Percentiles rank a stretch among this genome's conserved stretches.
These are phyloP conservation scores for Drosophila pullipes DNA, from an alignment of 2,888 invertebrate genomes.

Conservation along the genomic window DNA sequence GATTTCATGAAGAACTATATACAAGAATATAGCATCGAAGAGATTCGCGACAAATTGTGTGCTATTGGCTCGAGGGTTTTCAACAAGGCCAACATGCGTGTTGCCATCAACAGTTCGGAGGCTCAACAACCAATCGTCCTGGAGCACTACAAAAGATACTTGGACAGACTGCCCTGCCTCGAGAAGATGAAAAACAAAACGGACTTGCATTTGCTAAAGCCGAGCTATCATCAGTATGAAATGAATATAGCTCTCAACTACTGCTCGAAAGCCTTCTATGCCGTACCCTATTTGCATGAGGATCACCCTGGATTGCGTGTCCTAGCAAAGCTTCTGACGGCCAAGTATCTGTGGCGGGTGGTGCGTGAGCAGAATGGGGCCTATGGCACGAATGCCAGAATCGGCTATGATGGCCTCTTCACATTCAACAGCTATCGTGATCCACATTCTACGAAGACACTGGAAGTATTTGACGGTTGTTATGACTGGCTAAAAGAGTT, in stretches of 20 bases:
- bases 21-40: conserved; percentile 88
- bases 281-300: conserved; percentile 91
- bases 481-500: conserved; percentile 90
- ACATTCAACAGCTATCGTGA: conserved; percentile 96
- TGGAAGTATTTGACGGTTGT: conserved; percentile 92
- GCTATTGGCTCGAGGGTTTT: conserved; percentile 89
- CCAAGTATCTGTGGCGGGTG: conserved; percentile 93
- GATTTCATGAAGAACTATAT: conserved; percentile 91
- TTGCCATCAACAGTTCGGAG: conserved; percentile 88
- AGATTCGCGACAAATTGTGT: conserved; percentile 88
- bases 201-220: conserved; percentile 86
- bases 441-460: conserved; percentile 92
- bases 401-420: conserved; percentile 91
- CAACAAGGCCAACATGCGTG: conserved; percentile 89
- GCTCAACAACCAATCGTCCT: conserved; percentile 82
- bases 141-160: conserved; percentile 83
- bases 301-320: conserved; percentile 92
- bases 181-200: conserved; percentile 48
- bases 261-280: conserved; percentile 91
- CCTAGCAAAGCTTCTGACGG: conserved; percentile 90
- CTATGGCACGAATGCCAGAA: conserved; percentile 94
- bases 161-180: conserved; percentile 72
- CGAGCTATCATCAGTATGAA: conserved; percentile 90
- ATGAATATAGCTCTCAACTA: conserved; percentile 95
- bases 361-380: conserved; percentile 96